A percentile compares a stretch with the other conserved stretches of the same genome.
These are phyloP conservation scores for Haliaeetus leucogaster DNA, from an alignment of 2,113 vertebrate species.

Conservation along the genomic window DNA sequence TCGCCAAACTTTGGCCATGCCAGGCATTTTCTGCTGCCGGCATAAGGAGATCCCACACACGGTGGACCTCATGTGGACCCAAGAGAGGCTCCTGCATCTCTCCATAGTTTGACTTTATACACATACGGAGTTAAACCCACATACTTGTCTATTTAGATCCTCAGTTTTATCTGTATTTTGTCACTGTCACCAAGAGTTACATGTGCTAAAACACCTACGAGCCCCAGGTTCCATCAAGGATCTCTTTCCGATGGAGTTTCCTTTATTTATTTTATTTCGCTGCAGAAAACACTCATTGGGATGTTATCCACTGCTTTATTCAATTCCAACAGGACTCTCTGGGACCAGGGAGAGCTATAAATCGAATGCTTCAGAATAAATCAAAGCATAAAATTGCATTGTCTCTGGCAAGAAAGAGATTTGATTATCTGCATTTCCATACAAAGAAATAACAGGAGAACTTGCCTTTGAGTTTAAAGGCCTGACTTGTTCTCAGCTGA, in stretches of 20 bases:
- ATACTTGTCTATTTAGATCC: background rate
- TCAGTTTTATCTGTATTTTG: background rate
- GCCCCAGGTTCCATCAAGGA: background rate
- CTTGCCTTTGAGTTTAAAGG: background rate
- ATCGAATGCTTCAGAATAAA: constrained; percentile 17
- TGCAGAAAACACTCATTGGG: background rate
- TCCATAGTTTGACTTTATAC: background rate
- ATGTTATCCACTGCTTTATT: background rate
- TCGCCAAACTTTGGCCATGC: background rate
- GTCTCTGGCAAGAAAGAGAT: constrained; percentile 37
- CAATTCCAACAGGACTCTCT: background rate
- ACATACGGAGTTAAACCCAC: background rate
- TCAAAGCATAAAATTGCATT: constrained; percentile 50
- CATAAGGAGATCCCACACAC: background rate
- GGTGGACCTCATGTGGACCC: fast-evolving
- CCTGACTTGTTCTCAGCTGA: background rate
- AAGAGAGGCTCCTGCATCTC: background rate
- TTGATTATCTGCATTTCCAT: constrained; percentile 28
- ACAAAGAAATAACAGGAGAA: constrained; percentile 19
- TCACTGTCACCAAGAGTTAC: background rate
- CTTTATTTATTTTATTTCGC: background rate
- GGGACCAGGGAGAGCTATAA: background rate
- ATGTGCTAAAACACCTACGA: background rate
- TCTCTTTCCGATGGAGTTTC: background rate
- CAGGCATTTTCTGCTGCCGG: background rate